Conservation (phyloP, 2,113 vertebrate genomes). For the Peucedramus taeniatus region DNA sequence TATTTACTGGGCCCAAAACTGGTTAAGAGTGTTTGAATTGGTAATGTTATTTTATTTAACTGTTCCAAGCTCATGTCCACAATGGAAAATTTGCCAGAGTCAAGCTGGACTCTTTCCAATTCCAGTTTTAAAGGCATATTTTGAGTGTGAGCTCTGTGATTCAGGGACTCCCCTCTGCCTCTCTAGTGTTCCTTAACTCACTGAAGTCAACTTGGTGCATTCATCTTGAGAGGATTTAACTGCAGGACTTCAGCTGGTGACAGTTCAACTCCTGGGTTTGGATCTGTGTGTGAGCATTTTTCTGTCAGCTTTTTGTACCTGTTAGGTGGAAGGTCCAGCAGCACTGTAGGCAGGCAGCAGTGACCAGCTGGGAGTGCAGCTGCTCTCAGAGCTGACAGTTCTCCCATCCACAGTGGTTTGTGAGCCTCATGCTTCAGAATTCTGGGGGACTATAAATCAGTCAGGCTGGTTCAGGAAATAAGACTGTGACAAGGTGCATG, state of each 20-base stretch:
- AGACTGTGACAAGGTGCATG: constrained; percentile 28
- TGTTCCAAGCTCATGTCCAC: neutral
- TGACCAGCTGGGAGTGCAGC: neutral
- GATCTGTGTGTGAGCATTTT: neutral
- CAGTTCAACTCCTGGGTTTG: neutral
- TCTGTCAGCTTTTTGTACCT: neutral
- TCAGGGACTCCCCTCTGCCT: neutral
- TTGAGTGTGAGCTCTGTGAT: neutral
- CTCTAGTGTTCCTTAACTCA: neutral
- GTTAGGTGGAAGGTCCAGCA: neutral
- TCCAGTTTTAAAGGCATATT: neutral
- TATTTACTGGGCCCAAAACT: neutral
- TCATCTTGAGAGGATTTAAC: neutral
- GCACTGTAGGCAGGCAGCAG: neutral
- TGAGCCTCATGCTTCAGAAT: neutral
- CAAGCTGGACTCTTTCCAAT: neutral
- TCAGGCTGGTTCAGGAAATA: constrained; percentile 32
- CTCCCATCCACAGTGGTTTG: neutral
- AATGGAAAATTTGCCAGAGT: neutral
- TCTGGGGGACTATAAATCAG: constrained; percentile 38
- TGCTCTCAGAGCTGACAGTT: neutral
- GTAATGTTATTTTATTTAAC: neutral
- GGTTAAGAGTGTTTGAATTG: neutral
- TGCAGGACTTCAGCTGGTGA: neutral
- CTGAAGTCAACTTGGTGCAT: neutral